Conservation (phyloP, 1,140 invertebrate species). For the Calliopsis andreniformis region DNA sequence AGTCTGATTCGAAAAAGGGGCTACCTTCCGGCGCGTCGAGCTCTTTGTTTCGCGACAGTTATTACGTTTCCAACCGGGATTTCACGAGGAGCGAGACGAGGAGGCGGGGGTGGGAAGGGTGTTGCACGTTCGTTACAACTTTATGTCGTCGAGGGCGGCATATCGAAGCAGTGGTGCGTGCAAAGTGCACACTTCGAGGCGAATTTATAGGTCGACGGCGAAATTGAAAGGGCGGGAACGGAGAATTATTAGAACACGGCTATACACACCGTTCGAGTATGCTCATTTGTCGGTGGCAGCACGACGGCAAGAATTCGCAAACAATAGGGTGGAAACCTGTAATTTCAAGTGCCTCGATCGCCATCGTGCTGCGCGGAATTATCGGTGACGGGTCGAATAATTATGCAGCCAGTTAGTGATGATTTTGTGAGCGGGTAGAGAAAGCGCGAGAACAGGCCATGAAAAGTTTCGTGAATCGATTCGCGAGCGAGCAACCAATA, state of each 20-base stretch:
- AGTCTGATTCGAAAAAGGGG: constrained; percentile 44
- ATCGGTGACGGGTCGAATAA: too few species aligned
- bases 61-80: constrained; percentile 54
- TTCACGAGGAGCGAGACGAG: too few species aligned
- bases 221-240: constrained; percentile 55
- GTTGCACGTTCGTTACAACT: constrained; percentile 47
- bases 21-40: constrained; percentile 19
- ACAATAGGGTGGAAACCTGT: constrained; percentile 14
- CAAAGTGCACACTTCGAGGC: constrained; percentile 53
- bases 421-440: too few species aligned
- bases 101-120: not conserved
- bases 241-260: constrained; percentile 60
- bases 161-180: constrained; percentile 45
- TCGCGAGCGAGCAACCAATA: not conserved
- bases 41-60: constrained; percentile 48
- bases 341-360: constrained; percentile 41
- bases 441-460: too few species aligned
- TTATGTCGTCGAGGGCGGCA: constrained; percentile 18
- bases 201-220: constrained; percentile 58
- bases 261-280: constrained; percentile 14
- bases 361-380: not conserved
- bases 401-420: too few species aligned
- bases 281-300: constrained; percentile 43
- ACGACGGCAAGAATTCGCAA: constrained; percentile 46
- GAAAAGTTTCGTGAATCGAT: too few species aligned